Percentiles rank a stretch among this genome's conserved stretches.
Conservation (phyloP, 2,888 invertebrate genomes). For the Pheosia gnoma region DNA sequence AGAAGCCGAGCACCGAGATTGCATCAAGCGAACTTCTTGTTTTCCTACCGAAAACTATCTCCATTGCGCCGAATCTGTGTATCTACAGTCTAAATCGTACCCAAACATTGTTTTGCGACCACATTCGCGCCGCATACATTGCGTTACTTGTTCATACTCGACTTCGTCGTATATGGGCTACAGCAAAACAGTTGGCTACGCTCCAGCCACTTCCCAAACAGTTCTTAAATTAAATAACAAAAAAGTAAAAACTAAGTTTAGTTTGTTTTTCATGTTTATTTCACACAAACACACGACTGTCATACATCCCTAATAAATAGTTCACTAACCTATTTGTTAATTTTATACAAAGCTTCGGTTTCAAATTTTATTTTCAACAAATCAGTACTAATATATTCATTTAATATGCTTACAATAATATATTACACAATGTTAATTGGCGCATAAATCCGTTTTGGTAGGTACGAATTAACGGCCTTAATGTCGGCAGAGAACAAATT, state of each 20-base stretch:
- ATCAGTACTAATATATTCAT: slow-evolving; percentile 41
- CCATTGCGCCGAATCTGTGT: slow-evolving; percentile 71
- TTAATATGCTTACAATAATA: slow-evolving; percentile 35
- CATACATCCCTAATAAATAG: slow-evolving; percentile 69
- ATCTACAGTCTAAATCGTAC: slow-evolving; percentile 52
- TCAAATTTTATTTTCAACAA: slow-evolving; percentile 74
- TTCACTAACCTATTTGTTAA: slow-evolving; percentile 81
- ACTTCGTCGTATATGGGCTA: slow-evolving; percentile 52
- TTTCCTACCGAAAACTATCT: slow-evolving; percentile 78
- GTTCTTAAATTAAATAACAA: slow-evolving; percentile 35
- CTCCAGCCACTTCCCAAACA: slow-evolving; percentile 52
- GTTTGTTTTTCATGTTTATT: slow-evolving; percentile 57
- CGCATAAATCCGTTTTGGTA: slow-evolving; percentile 33
- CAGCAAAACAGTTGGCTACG: slow-evolving; percentile 64
- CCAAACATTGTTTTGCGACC: slow-evolving; percentile 57
- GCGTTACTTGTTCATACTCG: slow-evolving; percentile 42
- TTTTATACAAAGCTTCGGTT: slow-evolving; percentile 82
- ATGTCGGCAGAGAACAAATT: slow-evolving; percentile 73
- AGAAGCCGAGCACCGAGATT: slow-evolving; percentile 74
- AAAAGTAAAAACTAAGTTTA: slow-evolving; percentile 36
- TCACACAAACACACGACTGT: slow-evolving; percentile 70
- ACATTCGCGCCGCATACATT: slow-evolving; percentile 33
- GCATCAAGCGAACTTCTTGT: slow-evolving; percentile 75
- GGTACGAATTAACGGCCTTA: slow-evolving; percentile 61
- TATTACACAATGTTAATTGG: slow-evolving; percentile 33